These are phyloP conservation scores for Euphonia xanthogaster DNA, from an alignment of 2,797 vertebrate genomes.

Conservation along the genomic window DNA sequence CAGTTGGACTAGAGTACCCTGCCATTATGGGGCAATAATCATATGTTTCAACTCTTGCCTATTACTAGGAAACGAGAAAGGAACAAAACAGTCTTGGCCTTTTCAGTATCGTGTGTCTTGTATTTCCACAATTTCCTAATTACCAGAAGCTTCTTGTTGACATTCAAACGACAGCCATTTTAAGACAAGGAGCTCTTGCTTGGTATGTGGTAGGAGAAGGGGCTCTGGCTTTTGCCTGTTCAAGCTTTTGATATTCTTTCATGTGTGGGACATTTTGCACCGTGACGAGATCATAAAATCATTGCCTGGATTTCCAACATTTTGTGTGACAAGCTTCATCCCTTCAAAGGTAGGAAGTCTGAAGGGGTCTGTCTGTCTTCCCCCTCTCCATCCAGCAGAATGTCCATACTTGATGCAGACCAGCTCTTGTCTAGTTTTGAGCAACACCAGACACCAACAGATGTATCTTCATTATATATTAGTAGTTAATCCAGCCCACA, in stretches of 20 bases:
- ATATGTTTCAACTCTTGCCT: constrained; percentile 53
- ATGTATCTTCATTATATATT: neutral
- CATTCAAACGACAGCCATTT: neutral
- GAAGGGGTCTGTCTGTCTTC: neutral
- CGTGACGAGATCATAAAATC: neutral
- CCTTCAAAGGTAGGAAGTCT: neutral
- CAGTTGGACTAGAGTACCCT: constrained; percentile 48
- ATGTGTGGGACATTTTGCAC: neutral
- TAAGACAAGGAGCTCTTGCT: neutral
- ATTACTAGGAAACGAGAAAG: constrained; percentile 57
- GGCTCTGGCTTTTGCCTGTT: neutral
- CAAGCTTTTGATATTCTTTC: neutral
- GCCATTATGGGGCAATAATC: constrained; percentile 57
- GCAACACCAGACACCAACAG: neutral
- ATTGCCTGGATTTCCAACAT: neutral
- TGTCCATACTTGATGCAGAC: neutral
- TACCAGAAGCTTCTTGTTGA: constrained; percentile 4
- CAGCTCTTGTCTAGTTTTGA: neutral
- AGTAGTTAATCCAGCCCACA: constrained; percentile 44
- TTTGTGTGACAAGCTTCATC: neutral
- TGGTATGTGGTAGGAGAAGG: neutral
- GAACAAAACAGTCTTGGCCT: constrained; percentile 50
- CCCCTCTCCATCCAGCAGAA: neutral
- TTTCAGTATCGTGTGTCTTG: neutral
- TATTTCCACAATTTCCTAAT: constrained; percentile 34